Percentiles rank a stretch among this genome's conserved stretches.
phyloP scores from a whole-genome alignment of 2,888 invertebrate genomes.

The Hyppa rectilinea region DNA sequence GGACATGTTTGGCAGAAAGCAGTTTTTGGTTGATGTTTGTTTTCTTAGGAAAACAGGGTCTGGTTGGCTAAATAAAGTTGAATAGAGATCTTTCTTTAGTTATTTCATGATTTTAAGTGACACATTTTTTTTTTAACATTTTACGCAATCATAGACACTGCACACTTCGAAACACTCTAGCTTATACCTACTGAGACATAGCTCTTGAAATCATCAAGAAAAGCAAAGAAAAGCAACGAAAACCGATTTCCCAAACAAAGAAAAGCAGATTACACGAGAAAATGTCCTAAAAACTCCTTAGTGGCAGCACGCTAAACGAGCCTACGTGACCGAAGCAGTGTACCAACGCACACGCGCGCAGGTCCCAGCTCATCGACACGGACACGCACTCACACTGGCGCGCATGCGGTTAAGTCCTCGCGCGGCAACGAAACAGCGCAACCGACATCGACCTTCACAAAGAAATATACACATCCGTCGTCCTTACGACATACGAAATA shows the following conservation, averaged over 20 bases:
- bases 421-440: conserved; percentile 69
- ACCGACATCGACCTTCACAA: conserved; percentile 87
- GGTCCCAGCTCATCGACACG: conserved; percentile 70
- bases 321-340: conserved; percentile 89
- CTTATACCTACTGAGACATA: neutral
- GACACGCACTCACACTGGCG: conserved; percentile 76
- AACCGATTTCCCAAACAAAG: conserved; percentile 73
- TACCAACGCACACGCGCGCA: conserved; percentile 80
- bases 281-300: conserved; percentile 80
- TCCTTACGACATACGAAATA: conserved; percentile 68
- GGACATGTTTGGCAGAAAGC: conserved; percentile 73
- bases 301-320: conserved; percentile 77
- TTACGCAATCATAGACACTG: neutral
- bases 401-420: conserved; percentile 81
- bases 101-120: neutral
- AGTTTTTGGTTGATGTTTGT: neutral
- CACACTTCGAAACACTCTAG: neutral
- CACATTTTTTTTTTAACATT: neutral
- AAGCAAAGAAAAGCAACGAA: conserved; percentile 34
- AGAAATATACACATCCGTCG: conserved; percentile 82
- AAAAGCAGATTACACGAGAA: conserved; percentile 63
- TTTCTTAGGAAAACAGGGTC: neutral
- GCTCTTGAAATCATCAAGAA: neutral
- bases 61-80: neutral
- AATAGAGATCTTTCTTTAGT: neutral